Conservation (phyloP, 1,140 invertebrate genomes). For the Dendroctonus ponderosae region DNA sequence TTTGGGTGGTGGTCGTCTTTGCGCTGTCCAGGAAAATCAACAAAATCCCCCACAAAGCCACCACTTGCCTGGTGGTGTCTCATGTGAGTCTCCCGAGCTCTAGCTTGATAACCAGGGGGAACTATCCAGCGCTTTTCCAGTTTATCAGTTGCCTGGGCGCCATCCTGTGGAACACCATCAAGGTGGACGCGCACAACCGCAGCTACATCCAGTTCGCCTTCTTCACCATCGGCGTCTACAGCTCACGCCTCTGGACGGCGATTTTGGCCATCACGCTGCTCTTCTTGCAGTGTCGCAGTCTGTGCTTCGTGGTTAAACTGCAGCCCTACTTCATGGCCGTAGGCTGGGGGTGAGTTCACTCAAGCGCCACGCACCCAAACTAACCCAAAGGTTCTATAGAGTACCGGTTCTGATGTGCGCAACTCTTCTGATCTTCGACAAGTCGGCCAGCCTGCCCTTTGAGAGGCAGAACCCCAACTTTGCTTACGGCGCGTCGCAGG, state of each 20-base stretch:
- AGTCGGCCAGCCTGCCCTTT: conserved; percentile 51
- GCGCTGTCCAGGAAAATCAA: conserved; percentile 73
- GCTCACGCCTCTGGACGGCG: conserved; percentile 79
- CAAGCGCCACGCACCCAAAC: too few relatives aligned
- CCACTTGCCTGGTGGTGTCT: conserved; percentile 72
- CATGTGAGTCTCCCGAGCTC: conserved; percentile 62
- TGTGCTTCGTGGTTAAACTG: conserved; percentile 75
- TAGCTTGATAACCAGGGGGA: too few relatives aligned
- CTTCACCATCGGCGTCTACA: conserved; percentile 72
- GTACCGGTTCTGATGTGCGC: conserved; percentile 54
- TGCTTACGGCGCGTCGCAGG: conserved; percentile 74
- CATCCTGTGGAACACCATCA: conserved; percentile 63
- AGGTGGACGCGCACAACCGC: conserved; percentile 53
- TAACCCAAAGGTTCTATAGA: conserved; percentile 44
- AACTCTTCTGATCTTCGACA: conserved; percentile 52
- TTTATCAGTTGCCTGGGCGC: conserved; percentile 64
- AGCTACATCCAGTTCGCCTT: conserved; percentile 71
- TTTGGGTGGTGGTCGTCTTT: conserved; percentile 79
- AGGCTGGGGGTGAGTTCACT: conserved; percentile 71
- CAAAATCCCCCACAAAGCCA: conserved; percentile 79
- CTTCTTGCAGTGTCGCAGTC: conserved; percentile 76
- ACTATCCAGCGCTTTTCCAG: conserved; percentile 45
- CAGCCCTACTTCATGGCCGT: conserved; percentile 68
- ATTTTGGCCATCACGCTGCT: conserved; percentile 77
- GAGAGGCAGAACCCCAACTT: conserved; percentile 74